phyloP scores from a whole-genome alignment of 2,888 invertebrate species.

The Spilosoma lubricipeda region DNA sequence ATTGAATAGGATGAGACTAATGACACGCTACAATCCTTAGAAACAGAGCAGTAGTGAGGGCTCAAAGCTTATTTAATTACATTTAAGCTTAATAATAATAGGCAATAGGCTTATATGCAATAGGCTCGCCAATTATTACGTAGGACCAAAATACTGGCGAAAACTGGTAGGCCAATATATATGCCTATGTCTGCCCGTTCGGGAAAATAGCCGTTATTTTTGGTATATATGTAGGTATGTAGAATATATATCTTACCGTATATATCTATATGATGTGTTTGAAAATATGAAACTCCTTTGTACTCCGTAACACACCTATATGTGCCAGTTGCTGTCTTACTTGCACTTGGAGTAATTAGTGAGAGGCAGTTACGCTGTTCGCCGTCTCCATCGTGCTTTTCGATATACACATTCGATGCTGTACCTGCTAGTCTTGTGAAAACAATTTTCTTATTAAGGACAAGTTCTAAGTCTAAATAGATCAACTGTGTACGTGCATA shows the following conservation, averaged over 20 bases:
- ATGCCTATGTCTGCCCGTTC: no score
- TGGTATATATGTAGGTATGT: no score
- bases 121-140: no score
- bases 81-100: no score
- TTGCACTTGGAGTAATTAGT: constrained; percentile 67
- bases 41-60: background rate
- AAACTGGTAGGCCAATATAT: no score
- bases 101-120: no score
- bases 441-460: constrained; percentile 71
- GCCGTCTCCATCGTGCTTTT: constrained; percentile 49
- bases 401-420: constrained; percentile 68
- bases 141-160: no score
- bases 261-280: constrained; percentile 62
- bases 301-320: constrained; percentile 70
- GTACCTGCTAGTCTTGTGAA: constrained; percentile 83
- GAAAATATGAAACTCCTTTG: constrained; percentile 55
- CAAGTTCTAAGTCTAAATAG: constrained; percentile 3
- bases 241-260: constrained; percentile 60
- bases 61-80: no score
- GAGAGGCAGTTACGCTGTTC: constrained; percentile 50
- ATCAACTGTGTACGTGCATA: background rate
- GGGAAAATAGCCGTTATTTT: no score
- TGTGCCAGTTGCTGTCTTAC: constrained; percentile 66
- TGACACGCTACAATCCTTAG: no score
- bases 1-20: no score